Conservation (phyloP, 2,113 vertebrate species). For the Aepyceros melampus region DNA sequence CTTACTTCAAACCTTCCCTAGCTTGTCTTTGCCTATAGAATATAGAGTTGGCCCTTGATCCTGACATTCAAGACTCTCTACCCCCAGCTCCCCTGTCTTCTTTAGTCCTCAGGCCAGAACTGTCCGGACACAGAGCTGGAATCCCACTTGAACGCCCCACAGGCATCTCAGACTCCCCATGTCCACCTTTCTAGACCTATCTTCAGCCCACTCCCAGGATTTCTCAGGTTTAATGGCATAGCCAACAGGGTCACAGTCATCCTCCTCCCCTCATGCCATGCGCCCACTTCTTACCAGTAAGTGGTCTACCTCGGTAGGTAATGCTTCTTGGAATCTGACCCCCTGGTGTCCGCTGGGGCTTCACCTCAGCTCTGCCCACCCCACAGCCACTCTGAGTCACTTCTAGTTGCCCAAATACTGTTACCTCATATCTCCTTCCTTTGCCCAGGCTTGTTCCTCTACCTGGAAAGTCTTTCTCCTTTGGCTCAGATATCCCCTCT, state of each 20-base stretch:
- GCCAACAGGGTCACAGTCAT: background rate
- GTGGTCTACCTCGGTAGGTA: background rate
- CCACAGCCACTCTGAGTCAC: background rate
- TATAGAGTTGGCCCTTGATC: background rate
- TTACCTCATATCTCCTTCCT: background rate
- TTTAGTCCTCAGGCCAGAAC: background rate
- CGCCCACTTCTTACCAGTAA: background rate
- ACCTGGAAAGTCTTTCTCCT: background rate
- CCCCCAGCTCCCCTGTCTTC: background rate
- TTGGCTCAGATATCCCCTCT: background rate
- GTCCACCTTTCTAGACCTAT: background rate
- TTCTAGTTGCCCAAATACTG: background rate
- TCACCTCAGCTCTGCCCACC: background rate
- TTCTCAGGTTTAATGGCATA: background rate
- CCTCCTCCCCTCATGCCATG: background rate
- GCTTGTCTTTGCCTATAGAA: background rate
- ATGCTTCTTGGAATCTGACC: background rate
- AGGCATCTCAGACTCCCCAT: background rate
- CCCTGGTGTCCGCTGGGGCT: background rate
- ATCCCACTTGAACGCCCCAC: background rate
- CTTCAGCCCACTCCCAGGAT: background rate
- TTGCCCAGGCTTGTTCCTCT: background rate
- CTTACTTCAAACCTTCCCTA: background rate
- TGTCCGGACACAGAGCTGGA: background rate
- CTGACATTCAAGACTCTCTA: background rate